phyloP scores from a whole-genome alignment of 2,888 invertebrate genomes.

The Heterodera filipjevi region DNA sequence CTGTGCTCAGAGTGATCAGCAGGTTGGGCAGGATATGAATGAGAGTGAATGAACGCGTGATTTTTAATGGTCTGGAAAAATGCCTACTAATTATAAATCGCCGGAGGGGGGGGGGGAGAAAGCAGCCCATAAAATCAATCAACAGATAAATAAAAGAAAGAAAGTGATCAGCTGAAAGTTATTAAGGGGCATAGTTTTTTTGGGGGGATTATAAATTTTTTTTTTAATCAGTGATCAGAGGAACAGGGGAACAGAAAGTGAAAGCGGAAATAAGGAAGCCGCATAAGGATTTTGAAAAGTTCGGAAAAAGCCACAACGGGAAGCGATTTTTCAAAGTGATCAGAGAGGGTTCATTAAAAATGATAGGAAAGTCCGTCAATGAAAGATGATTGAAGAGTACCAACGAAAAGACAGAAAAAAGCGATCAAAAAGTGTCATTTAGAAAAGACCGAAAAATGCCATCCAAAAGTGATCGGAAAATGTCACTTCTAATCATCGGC shows the following conservation, averaged over 20 bases:
- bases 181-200: background rate
- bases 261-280: too few relatives aligned
- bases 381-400: too few relatives aligned
- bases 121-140: background rate
- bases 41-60: background rate
- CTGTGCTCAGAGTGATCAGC: background rate
- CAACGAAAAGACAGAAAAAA: too few relatives aligned
- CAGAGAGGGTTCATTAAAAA: too few relatives aligned
- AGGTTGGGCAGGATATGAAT: background rate
- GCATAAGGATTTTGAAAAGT: too few relatives aligned
- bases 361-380: too few relatives aligned
- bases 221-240: background rate
- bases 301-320: too few relatives aligned
- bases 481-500: background rate
- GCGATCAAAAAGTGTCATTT: too few relatives aligned
- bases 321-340: too few relatives aligned
- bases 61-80: background rate
- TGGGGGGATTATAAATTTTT: background rate
- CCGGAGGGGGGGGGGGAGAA: background rate
- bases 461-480: background rate
- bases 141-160: background rate
- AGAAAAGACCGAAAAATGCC: too few relatives aligned
- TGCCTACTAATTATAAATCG: background rate
- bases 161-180: too few relatives aligned
- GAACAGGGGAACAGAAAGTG: too few relatives aligned